Conservation (phyloP, 2,888 invertebrate genomes). For the Steromphala cineraria region DNA sequence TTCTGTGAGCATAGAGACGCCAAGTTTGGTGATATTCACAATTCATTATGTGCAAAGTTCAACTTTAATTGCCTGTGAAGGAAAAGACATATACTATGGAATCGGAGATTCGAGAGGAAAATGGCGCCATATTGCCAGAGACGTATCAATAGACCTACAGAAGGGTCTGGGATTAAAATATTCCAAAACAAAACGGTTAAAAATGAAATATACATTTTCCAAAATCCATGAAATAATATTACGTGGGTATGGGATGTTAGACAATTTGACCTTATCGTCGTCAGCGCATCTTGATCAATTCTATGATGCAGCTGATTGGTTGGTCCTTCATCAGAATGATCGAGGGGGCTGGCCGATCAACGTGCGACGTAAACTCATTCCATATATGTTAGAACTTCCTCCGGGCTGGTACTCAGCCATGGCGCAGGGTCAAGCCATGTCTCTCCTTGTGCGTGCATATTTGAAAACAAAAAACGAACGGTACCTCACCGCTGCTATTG, state of each 20-base stretch:
- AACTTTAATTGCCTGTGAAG: slow-evolving; percentile 84
- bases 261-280: slow-evolving; percentile 76
- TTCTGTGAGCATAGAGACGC: slow-evolving; percentile 85
- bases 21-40: slow-evolving; percentile 83
- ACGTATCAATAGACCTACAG: slow-evolving; percentile 91
- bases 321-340: slow-evolving; percentile 88
- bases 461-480: slow-evolving; percentile 81
- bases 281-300: slow-evolving; percentile 94
- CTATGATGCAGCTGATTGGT: slow-evolving; percentile 94
- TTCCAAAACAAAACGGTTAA: slow-evolving; percentile 53
- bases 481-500: slow-evolving; percentile 88
- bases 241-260: slow-evolving; percentile 70
- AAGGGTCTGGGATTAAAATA: slow-evolving; percentile 82
- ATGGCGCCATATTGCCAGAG: slow-evolving; percentile 89
- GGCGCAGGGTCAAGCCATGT: slow-evolving; percentile 97
- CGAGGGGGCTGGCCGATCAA: slow-evolving; percentile 96
- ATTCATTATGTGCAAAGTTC: slow-evolving; percentile 89
- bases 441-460: slow-evolving; percentile 93
- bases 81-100: slow-evolving; percentile 89
- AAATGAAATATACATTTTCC: slow-evolving; percentile 48
- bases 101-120: slow-evolving; percentile 78
- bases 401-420: slow-evolving; percentile 98
- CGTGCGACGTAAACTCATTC: slow-evolving; percentile 78
- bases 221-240: slow-evolving; percentile 63
- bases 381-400: slow-evolving; percentile 76